phyloP scores from a whole-genome alignment of 2,113 vertebrate genomes.

The Bubo scandiacus region DNA sequence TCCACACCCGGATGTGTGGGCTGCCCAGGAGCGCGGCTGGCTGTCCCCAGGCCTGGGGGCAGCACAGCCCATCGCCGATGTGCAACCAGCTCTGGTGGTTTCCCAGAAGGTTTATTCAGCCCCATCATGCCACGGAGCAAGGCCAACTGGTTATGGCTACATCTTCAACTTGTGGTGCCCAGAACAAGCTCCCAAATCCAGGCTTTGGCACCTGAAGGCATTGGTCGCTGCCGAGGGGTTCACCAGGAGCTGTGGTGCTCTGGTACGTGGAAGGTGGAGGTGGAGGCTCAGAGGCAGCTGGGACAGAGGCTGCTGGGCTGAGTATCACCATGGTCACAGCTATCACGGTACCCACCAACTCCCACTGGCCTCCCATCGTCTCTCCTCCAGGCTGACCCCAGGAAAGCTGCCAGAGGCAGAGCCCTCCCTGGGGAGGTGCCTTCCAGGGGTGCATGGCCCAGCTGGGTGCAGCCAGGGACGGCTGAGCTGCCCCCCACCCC shows the following conservation, averaged over 20 bases:
- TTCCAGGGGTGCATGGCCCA: neutral
- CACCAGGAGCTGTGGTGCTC: neutral
- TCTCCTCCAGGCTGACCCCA: neutral
- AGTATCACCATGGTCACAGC: neutral
- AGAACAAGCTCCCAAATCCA: accelerated
- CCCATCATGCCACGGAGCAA: neutral
- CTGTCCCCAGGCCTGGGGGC: neutral
- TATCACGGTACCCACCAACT: accelerated
- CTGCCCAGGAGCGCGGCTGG: accelerated
- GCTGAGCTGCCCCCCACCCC: neutral
- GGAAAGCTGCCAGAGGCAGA: neutral
- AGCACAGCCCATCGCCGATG: accelerated
- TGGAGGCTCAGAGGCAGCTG: neutral
- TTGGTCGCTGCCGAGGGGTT: neutral
- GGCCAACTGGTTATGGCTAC: neutral
- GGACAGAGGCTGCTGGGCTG: neutral
- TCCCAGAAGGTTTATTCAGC: neutral
- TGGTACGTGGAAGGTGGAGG: neutral
- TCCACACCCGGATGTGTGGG: neutral
- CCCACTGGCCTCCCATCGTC: accelerated
- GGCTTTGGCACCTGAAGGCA: neutral
- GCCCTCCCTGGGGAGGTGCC: neutral
- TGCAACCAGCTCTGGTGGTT: neutral
- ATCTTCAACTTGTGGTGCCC: neutral
- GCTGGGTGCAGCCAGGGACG: neutral